Conservation (phyloP, 2,888 invertebrate species). For the Automeris io region DNA sequence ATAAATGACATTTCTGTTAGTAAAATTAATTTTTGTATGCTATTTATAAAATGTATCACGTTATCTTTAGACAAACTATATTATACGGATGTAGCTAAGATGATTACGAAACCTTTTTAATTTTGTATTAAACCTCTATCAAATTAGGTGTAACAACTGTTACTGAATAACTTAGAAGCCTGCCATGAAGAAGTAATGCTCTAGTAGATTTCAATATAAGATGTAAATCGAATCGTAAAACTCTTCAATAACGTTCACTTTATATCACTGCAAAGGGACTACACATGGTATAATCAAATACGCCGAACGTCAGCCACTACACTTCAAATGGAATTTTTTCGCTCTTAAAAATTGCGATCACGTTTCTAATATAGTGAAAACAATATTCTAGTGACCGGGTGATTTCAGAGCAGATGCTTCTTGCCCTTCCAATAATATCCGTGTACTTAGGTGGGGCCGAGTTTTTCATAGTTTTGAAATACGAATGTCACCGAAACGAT, state of each 20-base stretch:
- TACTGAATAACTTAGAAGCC: no score
- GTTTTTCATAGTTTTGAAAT: constrained; percentile 61
- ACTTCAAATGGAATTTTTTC: constrained; percentile 73
- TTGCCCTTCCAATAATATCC: constrained; percentile 58
- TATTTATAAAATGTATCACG: no score
- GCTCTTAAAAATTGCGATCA: constrained; percentile 77
- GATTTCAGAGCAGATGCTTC: constrained; percentile 69
- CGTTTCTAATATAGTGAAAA: constrained; percentile 79
- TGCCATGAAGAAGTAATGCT: not conserved
- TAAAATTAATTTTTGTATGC: no score
- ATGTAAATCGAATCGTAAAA: constrained; percentile 62
- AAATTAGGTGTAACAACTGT: no score
- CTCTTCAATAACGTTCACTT: constrained; percentile 60
- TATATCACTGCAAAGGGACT: constrained; percentile 63
- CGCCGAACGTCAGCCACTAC: constrained; percentile 52
- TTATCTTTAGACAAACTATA: no score
- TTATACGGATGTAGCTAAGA: no score
- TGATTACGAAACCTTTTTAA: no score
- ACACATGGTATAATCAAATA: constrained; percentile 69
- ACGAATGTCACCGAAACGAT: constrained; percentile 46
- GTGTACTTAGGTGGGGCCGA: constrained; percentile 51
- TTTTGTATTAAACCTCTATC: no score
- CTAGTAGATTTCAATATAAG: constrained; percentile 56
- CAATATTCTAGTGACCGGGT: constrained; percentile 79
- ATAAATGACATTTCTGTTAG: no score